Evolutionary conservation across 2,888 invertebrate species (phyloP), one percentile per base, ranked within the genome.

Genomic region (Cephus pulcher): DNA sequence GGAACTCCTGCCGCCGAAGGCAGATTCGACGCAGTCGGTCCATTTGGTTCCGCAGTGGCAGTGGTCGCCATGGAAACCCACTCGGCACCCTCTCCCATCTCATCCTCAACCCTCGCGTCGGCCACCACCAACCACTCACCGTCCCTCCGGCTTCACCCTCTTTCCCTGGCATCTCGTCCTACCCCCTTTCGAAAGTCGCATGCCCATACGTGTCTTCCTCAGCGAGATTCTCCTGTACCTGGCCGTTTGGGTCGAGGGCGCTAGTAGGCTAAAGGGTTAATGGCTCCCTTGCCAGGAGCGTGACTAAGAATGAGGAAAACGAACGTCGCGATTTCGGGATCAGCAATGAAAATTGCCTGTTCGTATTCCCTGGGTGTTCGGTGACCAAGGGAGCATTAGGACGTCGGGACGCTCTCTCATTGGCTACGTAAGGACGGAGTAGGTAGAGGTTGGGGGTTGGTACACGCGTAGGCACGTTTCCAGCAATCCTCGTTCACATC

Each of bases 41-140:
- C 86, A 87, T 85, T 87, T 86, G 86, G 83, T 82, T 84, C 84
- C 40, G 76, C 83, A 84, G 80, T 82, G 69, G 69, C 71, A 73
- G 34, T 73, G 82, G 87, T 87, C 82, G 85, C 82, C 84, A 86
- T 86, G 84, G 87, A 81, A 87, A 87, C 87, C 83, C 84, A 87
- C 87, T 84, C 84, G 81, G 79, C 80, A 85, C 85, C 87, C 84
- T 82, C 83, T 86, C 84, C 83, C 82, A 80, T 69, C 32, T 32
- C 69, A 30, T 69, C 69, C 69, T 40, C 40, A 40, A 70, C 82
- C 81, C 84, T 84, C 82, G 77, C 78, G 76, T 74, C 77, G 81
- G 75, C 78, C 81, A 79, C 79, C n/a, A 11, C 75, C 40, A 40
- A 70, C 30, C 70, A 70, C 70, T 70, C 70, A 3, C 11, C 33